Base-by-base conservation (phyloP, 2,797 vertebrate genomes). In the Natrix natrix region DNA sequence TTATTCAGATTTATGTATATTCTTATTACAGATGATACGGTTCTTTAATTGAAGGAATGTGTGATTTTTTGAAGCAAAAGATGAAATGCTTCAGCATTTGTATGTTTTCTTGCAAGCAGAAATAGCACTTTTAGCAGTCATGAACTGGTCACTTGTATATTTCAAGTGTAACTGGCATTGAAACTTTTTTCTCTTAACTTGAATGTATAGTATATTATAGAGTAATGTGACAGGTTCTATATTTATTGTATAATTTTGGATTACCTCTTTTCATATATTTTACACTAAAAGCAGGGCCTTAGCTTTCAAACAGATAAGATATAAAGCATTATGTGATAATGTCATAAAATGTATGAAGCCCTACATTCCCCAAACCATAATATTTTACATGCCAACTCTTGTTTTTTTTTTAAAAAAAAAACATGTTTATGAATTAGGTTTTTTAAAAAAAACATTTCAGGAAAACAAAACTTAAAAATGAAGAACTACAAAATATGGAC, bases 231-330 rank as follows among this genome's bases (percentile, higher is more conserved):
- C 97, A 96, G 95, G 96, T 97, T 98, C 97, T 98, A 97, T 98
- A 98, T 98, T 98, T 98, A 98, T 98, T 97, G 96, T 96, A 97
- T 97, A 97, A 97, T 96, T 98, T 97, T 94, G 95, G 97, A 97
- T 97, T 97, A 97, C 96, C 97, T 97, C 97, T 98, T 98, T 87
- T 97, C 96, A 96, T 97, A 97, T 97, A 95, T 96, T 96, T 97
- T 97, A 96, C 96, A 97, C 92, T 97, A 97, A 97, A 95, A 66
- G 93, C 91, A 96, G 96, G 96, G 95, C 96, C 97, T 97, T 97
- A 97, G 97, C 97, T 98, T 98, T 97, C 97, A 97, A 92, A 97
- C 97, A 97, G 94, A 95, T 37, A 56, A 88, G 22, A 94, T 95
- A 95, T 94, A 96, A 95, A 95, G 92, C 86, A 94, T 96, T 97